phyloP scores from a whole-genome alignment of 2,113 vertebrate species.

The Mungos mungo region DNA sequence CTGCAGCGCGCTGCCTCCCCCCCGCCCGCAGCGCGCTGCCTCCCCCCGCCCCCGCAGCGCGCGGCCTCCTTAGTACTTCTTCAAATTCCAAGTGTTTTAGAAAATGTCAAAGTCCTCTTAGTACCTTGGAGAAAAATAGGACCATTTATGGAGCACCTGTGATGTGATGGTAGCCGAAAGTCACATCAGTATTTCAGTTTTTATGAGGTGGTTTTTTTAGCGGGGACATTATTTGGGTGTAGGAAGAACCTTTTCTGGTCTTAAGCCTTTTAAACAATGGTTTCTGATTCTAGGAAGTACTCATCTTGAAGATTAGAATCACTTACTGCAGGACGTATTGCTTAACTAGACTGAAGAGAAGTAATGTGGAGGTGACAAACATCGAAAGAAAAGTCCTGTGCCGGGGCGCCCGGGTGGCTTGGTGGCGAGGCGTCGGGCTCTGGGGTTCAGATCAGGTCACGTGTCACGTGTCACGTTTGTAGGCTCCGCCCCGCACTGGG shows the following conservation, averaged over 20 bases:
- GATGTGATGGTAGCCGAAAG: background rate
- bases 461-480: too few relatives aligned
- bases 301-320: background rate
- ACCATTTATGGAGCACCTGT: background rate
- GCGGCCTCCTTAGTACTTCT: background rate
- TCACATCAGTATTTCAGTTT: background rate
- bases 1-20: too few relatives aligned
- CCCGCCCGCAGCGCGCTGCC: too few relatives aligned
- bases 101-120: background rate
- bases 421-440: too few relatives aligned
- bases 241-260: background rate
- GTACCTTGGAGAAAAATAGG: background rate
- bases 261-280: background rate
- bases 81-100: background rate
- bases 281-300: background rate
- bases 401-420: too few relatives aligned
- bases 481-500: too few relatives aligned
- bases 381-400: background rate
- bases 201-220: background rate
- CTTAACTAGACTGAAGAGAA: background rate
- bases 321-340: background rate
- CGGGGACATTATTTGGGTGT: background rate
- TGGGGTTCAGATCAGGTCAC: too few relatives aligned
- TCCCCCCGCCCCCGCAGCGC: too few relatives aligned
- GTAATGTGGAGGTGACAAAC: background rate